Conservation (phyloP, 2,797 vertebrate species). For the Mallotus villosus region DNA sequence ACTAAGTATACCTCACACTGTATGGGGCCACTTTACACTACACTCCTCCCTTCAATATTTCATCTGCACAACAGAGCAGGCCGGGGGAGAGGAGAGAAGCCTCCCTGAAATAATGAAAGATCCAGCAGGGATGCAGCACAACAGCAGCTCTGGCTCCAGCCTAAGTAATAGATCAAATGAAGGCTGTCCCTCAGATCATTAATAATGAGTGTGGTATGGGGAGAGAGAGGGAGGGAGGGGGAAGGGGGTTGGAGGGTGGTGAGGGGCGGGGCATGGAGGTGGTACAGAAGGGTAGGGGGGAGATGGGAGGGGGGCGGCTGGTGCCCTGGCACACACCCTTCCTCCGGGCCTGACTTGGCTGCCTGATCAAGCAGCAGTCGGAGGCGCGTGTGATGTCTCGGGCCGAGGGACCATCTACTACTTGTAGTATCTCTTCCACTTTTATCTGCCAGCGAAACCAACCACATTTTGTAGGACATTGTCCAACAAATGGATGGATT, state of each 20-base stretch:
- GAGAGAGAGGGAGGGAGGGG: constrained; percentile 51
- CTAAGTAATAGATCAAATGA: constrained; percentile 82
- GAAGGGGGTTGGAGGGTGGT: constrained; percentile 27
- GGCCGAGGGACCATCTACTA: neutral
- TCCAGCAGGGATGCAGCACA: constrained; percentile 72
- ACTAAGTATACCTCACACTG: constrained; percentile 37
- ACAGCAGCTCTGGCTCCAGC: constrained; percentile 68
- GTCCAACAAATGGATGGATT: neutral
- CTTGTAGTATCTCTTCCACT: neutral
- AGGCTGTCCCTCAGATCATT: constrained; percentile 79
- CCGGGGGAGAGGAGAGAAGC: constrained; percentile 38
- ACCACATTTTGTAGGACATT: neutral
- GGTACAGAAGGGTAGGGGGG: constrained; percentile 15
- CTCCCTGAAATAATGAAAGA: constrained; percentile 79
- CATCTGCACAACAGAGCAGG: constrained; percentile 76
- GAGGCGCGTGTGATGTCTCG: constrained; percentile 67
- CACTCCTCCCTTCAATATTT: constrained; percentile 77
- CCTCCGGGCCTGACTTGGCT: constrained; percentile 66
- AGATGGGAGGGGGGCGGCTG: constrained; percentile 28
- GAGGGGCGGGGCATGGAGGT: constrained; percentile 46
- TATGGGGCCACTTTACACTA: constrained; percentile 70
- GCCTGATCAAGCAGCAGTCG: constrained; percentile 66
- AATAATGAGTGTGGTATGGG: constrained; percentile 75
- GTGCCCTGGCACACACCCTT: constrained; percentile 59
- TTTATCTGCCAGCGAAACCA: neutral